These are phyloP conservation scores for Gorsachius goisagi DNA, from an alignment of 2,113 vertebrate genomes.

Conservation along the genomic window DNA sequence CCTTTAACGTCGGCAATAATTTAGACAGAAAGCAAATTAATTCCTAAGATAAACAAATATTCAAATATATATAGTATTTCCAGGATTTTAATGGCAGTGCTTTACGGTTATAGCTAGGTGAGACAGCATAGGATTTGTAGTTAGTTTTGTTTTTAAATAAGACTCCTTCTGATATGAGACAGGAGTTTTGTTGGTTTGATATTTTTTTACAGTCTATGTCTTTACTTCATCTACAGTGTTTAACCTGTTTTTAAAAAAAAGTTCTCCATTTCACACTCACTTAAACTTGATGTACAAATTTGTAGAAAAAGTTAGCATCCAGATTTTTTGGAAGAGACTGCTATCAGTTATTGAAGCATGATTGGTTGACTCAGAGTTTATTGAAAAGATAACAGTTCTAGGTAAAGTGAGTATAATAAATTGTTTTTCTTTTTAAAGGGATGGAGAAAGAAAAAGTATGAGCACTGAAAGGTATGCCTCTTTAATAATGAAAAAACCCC, in stretches of 20 bases:
- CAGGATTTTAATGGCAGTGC: background rate
- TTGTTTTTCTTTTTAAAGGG: slow-evolving; percentile 75
- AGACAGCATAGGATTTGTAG: background rate
- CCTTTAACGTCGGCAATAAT: background rate
- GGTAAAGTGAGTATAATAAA: background rate
- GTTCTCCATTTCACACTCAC: background rate
- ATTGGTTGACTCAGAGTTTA: background rate
- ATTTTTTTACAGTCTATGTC: background rate
- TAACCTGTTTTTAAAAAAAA: background rate
- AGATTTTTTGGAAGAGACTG: background rate
- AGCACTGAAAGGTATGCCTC: slow-evolving; percentile 90
- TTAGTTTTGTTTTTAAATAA: background rate
- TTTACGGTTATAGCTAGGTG: background rate
- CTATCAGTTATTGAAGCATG: background rate
- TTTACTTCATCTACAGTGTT: too few species aligned
- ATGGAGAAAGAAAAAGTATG: slow-evolving; percentile 97
- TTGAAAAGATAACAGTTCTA: background rate
- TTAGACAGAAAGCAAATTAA: background rate
- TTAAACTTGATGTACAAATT: background rate
- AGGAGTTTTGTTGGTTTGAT: background rate
- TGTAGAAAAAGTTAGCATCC: background rate
- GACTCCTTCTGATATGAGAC: background rate
- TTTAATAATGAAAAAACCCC: background rate
- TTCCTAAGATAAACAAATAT: background rate
- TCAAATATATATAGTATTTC: background rate